These are phyloP conservation scores for Cephus nigrinus DNA, from an alignment of 2,888 invertebrate species.

Conservation along the genomic window DNA sequence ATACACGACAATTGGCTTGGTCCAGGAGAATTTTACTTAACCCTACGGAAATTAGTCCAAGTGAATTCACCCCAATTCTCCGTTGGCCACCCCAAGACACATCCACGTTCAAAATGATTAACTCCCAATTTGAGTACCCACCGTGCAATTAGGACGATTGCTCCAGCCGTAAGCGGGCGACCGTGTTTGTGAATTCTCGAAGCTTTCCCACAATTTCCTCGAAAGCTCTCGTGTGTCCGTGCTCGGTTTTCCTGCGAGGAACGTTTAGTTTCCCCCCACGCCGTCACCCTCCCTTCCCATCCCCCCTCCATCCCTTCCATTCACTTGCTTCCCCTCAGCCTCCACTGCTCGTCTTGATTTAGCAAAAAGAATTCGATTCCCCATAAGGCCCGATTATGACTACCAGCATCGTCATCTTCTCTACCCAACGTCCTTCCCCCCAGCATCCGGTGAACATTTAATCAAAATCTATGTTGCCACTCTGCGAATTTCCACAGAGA, in stretches of 20 bases:
- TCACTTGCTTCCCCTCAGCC: neutral
- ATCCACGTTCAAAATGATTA: constrained; percentile 47
- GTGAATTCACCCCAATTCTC: neutral
- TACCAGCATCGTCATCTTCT: neutral
- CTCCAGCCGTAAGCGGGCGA: constrained; percentile 21
- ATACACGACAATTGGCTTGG: neutral
- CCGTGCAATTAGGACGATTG: constrained; percentile 48
- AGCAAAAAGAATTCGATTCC: neutral
- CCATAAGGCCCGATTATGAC: neutral
- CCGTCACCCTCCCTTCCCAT: neutral
- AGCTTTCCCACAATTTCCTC: constrained; percentile 35
- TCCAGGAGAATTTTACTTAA: neutral
- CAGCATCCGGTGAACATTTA: neutral
- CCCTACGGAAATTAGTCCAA: neutral
- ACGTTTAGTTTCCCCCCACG: constrained; percentile 6
- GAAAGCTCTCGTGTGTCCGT: constrained; percentile 30
- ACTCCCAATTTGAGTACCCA: constrained; percentile 36
- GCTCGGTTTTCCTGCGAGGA: constrained; percentile 24
- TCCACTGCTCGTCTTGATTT: neutral
- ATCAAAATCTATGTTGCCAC: neutral
- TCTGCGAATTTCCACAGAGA: neutral
- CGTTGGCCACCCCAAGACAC: constrained; percentile 10
- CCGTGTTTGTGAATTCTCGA: neutral
- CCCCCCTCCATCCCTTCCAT: neutral
- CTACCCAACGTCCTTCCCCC: neutral